Base-by-base conservation (phyloP, 1,140 invertebrate species). In the Bemisia tabaci region DNA sequence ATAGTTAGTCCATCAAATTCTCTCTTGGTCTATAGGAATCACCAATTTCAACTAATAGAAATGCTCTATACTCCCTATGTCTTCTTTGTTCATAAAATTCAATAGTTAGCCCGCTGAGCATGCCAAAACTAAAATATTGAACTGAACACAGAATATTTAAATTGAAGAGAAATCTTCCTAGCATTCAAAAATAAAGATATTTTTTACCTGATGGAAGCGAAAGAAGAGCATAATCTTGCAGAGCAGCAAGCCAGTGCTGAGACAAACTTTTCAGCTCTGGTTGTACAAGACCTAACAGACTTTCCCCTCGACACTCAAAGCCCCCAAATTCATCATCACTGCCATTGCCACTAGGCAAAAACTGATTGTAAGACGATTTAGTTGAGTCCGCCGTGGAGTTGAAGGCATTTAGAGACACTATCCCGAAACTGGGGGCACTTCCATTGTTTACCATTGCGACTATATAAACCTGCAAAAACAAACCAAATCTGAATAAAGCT, bases 201-300 rank as follows among this genome's bases (percentile, higher is more conserved):
- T n/a, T n/a, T n/a, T 77, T 77, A 90, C 88, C 88, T 69, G 88
- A 82, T 1, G 96, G 95, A 68, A 99, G 80, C 71, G 94, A 93
- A 12, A 99, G 78, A 48, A 99, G 79, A 1, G 97, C 95, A 75
- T 98, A 90, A 81, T 99, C 97, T 76, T 89, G 89, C 65, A 99
- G 80, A 1, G 94, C 94, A 5, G 91, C 88, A 21, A 97, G 78
- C 97, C 97, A 99, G 77, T 97, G 89, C 69, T 91, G 87, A 67
- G 94, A 93, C 39, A 99, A 81, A 74, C 88, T 89, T 64, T 88
- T 81, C 62, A 99, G 79, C 79, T 98, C 94, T 1, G 95, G 95
- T 74, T 96, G 87, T 0, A 99, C 97, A 21, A 99, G 79, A 70
- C 87, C 90, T 22, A 98, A 75, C 25, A 99, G 78, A 78, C 86